Conservation (phyloP, 2,797 vertebrate species). For the Lacerta agilis region DNA sequence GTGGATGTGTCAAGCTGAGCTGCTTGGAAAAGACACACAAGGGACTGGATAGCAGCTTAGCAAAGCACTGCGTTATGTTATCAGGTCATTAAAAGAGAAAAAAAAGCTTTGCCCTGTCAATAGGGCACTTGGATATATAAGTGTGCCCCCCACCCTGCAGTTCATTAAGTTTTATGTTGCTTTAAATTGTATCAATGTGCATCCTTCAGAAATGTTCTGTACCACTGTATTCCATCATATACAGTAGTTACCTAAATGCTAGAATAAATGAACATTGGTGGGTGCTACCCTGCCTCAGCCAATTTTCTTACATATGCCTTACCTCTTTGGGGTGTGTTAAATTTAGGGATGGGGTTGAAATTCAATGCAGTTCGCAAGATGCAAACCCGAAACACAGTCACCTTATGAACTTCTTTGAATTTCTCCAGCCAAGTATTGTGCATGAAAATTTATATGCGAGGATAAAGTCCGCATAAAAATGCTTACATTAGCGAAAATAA, state of each 20-base stretch:
- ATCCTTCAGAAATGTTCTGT: not conserved
- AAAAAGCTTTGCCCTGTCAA: not conserved
- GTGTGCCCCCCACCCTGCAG: not conserved
- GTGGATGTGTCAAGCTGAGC: not conserved
- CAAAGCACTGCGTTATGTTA: not conserved
- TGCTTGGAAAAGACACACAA: slow-evolving; percentile 1
- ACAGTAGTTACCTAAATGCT: not conserved
- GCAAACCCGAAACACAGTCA: too few relatives aligned
- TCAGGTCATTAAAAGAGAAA: slow-evolving; percentile 13
- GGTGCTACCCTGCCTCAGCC: not conserved
- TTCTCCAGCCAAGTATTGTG: too few relatives aligned
- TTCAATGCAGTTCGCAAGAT: too few relatives aligned
- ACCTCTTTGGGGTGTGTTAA: too few relatives aligned
- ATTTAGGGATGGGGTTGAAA: too few relatives aligned
- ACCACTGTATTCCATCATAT: not conserved
- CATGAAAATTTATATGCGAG: too few relatives aligned
- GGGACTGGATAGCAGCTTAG: slow-evolving; percentile 3
- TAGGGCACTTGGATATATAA: not conserved
- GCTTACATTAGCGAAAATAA: too few relatives aligned
- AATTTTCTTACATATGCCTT: too few relatives aligned
- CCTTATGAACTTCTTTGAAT: too few relatives aligned
- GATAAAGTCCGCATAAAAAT: too few relatives aligned
- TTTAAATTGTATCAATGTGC: not conserved
- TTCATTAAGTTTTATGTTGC: not conserved
- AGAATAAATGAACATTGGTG: too few relatives aligned